Conservation (phyloP, 2,888 invertebrate species). For the Drosophila diplacantha region DNA sequence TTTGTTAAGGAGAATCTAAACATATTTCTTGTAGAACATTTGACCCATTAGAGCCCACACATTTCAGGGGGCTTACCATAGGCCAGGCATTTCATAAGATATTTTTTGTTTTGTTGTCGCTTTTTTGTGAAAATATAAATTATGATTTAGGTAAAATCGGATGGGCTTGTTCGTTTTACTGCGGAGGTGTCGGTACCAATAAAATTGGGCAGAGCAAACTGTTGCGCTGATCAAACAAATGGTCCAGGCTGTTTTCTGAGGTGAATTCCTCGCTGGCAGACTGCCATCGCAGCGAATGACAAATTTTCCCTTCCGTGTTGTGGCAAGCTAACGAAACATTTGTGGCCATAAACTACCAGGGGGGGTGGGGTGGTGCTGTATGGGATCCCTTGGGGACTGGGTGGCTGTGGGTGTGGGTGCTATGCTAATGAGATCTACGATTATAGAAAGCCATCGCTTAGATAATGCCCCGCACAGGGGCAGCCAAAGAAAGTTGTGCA, state of each 20-base stretch:
- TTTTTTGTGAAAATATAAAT: conserved; percentile 16
- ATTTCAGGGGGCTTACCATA: conserved; percentile 3
- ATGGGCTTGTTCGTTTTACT: conserved; percentile 19
- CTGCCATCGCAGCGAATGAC: conserved; percentile 49
- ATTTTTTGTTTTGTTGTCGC: neutral
- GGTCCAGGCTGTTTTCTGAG: conserved; percentile 27
- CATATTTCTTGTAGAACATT: conserved; percentile 22
- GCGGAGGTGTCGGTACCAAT: conserved; percentile 45
- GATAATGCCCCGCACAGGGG: conserved; percentile 30
- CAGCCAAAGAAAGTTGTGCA: conserved; percentile 53
- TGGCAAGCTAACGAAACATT: conserved; percentile 46
- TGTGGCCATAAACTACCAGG: conserved; percentile 43
- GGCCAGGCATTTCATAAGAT: conserved; percentile 13
- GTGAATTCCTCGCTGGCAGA: conserved; percentile 47
- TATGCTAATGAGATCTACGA: conserved; percentile 47
- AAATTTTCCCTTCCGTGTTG: conserved; percentile 49
- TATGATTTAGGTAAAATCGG: conserved; percentile 28
- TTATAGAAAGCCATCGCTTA: conserved; percentile 35
- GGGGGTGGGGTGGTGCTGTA: neutral
- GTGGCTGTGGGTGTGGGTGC: conserved; percentile 6
- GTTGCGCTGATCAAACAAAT: conserved; percentile 53
- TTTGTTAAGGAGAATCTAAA: conserved; percentile 15
- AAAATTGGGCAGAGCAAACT: conserved; percentile 31
- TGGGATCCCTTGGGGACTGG: neutral
- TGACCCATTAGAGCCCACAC: conserved; percentile 23